Conservation (phyloP, 1,140 invertebrate species). For the Maconellicoccus hirsutus region DNA sequence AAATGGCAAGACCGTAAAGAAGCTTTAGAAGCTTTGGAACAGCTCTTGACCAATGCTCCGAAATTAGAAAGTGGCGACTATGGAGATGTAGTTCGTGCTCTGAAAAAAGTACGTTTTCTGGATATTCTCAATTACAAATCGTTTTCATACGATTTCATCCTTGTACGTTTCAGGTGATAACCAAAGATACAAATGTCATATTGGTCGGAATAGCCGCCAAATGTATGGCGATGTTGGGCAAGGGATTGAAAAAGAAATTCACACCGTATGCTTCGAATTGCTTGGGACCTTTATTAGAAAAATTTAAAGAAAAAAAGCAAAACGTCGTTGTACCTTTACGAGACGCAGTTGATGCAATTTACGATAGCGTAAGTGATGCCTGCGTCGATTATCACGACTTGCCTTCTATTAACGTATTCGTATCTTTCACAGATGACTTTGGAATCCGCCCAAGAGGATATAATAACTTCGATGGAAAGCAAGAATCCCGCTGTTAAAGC, state of each 20-base stretch:
- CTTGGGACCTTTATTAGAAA: slow-evolving; percentile 73
- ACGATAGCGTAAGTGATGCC: slow-evolving; percentile 48
- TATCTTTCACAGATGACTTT: slow-evolving; percentile 56
- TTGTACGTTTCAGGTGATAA: slow-evolving; percentile 48
- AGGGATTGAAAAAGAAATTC: slow-evolving; percentile 80
- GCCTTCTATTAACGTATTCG: not conserved
- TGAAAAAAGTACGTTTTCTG: slow-evolving; percentile 64
- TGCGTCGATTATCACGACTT: not conserved
- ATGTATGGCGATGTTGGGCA: slow-evolving; percentile 68
- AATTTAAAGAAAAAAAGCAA: slow-evolving; percentile 96
- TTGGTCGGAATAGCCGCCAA: slow-evolving; percentile 78
- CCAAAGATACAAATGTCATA: slow-evolving; percentile 92
- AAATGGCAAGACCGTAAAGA: slow-evolving; percentile 97
- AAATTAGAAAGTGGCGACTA: slow-evolving; percentile 87
- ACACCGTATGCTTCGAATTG: slow-evolving; percentile 67
- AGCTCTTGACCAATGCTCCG: slow-evolving; percentile 62
- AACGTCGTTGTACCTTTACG: slow-evolving; percentile 73
- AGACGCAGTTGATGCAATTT: slow-evolving; percentile 88
- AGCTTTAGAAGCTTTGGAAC: slow-evolving; percentile 67
- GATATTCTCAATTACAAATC: too few species aligned
- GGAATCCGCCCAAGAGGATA: slow-evolving; percentile 78
- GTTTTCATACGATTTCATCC: slow-evolving; percentile 1
- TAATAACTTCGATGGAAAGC: slow-evolving; percentile 71
- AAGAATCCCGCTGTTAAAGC: slow-evolving; percentile 92
- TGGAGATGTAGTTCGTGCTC: slow-evolving; percentile 68